Evolutionary conservation across 2,113 vertebrate species (phyloP).

Genomic region (Trochalopteron elliotii): DNA sequence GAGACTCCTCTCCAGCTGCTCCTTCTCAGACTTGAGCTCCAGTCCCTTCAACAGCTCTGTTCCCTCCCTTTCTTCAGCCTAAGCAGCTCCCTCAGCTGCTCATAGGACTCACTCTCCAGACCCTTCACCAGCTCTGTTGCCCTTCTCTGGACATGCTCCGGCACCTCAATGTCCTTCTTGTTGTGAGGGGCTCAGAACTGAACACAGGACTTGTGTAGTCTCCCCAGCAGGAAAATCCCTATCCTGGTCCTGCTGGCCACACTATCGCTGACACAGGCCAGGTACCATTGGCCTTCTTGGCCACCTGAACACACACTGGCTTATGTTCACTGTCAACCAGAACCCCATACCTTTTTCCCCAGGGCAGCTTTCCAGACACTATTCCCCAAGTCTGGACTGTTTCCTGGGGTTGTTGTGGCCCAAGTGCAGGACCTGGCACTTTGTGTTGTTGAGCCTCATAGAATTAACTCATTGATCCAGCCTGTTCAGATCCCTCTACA

Average conservation of each 20-base stretch:
- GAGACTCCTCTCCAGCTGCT: neutral
- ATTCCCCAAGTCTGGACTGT: neutral
- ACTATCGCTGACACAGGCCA: neutral
- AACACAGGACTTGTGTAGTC: neutral
- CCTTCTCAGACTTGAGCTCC: neutral
- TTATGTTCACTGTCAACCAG: neutral
- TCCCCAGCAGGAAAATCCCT: neutral
- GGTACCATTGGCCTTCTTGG: neutral
- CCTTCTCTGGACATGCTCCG: neutral
- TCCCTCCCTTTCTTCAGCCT: neutral
- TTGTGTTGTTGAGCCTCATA: neutral
- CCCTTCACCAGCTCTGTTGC: neutral
- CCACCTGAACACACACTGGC: neutral
- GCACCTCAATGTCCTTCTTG: neutral
- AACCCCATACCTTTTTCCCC: fast-evolving
- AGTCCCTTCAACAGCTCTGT: neutral
- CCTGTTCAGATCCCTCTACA: neutral
- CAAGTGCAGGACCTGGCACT: neutral
- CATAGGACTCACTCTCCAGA: neutral
- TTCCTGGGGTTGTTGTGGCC: neutral
- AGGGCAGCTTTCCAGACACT: neutral
- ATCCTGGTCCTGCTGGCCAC: neutral
- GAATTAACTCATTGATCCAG: neutral
- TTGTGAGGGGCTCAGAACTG: neutral
- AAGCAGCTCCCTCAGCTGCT: neutral